A percentile compares a stretch with the other conserved stretches of the same genome.
Conservation (phyloP, 1,140 invertebrate genomes). For the Tyrophagus putrescentiae region DNA sequence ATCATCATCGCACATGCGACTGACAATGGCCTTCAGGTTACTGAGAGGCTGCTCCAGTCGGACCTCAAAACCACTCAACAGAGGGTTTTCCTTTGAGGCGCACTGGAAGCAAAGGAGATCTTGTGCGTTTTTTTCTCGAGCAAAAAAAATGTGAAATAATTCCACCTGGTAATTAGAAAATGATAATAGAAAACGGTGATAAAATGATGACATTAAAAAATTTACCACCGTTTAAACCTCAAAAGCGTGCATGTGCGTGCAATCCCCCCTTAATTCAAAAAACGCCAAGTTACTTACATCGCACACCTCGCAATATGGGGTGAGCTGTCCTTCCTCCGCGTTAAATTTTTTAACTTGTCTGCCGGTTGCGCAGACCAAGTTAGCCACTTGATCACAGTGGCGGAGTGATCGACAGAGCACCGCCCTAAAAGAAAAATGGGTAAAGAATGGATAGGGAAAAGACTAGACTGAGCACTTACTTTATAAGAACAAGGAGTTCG, state of each 20-base stretch:
- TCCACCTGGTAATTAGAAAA: too few species aligned
- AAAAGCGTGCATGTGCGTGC: too few species aligned
- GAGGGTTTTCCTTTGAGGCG: constrained; percentile 65
- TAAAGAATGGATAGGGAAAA: background rate
- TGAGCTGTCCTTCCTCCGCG: constrained; percentile 79
- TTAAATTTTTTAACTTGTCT: constrained; percentile 87
- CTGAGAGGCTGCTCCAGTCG: too few species aligned
- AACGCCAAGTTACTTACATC: constrained; percentile 48
- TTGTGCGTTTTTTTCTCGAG: constrained; percentile 86
- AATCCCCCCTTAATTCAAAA: too few species aligned
- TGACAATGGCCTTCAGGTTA: too few species aligned
- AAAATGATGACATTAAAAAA: background rate
- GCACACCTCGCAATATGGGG: constrained; percentile 94
- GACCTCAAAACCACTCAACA: constrained; percentile 75
- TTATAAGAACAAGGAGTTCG: constrained; percentile 27
- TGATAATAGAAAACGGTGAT: constrained; percentile 15
- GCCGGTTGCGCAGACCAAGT: constrained; percentile 67
- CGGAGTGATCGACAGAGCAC: constrained; percentile 67
- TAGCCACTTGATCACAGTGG: constrained; percentile 66
- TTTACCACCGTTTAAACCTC: too few species aligned
- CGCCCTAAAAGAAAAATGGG: constrained; percentile 39
- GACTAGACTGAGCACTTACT: constrained; percentile 22
- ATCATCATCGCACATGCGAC: too few species aligned
- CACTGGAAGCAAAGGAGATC: constrained; percentile 97
- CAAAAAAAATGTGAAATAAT: constrained; percentile 95